These are phyloP conservation scores for human (Homo sapiens) DNA, from an alignment of 2,113 vertebrate genomes.

Conservation along the genomic window GRCh38 chr12:69734001-69734500, in stretches of 20 bases:
- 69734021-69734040: not conserved
- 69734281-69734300: not conserved
- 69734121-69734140: not conserved
- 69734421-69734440: not conserved
- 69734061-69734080: not conserved
- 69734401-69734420: not conserved
- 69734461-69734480: not conserved
- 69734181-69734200: not conserved
- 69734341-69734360: not conserved
- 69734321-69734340: not conserved
- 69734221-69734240: not conserved
- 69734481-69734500: not conserved
- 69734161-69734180: not conserved
- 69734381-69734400: not conserved
- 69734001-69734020: not conserved
- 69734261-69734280: not conserved
- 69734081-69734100: not conserved
- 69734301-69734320: not conserved
- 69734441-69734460: not conserved
- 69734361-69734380: not conserved
- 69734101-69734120: not conserved
- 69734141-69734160: not conserved
- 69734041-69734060: not conserved
- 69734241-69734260: not conserved
- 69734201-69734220: not conserved